These are phyloP conservation scores for Heliconius ismenius DNA, from an alignment of 2,888 invertebrate species.

Conservation along the genomic window DNA sequence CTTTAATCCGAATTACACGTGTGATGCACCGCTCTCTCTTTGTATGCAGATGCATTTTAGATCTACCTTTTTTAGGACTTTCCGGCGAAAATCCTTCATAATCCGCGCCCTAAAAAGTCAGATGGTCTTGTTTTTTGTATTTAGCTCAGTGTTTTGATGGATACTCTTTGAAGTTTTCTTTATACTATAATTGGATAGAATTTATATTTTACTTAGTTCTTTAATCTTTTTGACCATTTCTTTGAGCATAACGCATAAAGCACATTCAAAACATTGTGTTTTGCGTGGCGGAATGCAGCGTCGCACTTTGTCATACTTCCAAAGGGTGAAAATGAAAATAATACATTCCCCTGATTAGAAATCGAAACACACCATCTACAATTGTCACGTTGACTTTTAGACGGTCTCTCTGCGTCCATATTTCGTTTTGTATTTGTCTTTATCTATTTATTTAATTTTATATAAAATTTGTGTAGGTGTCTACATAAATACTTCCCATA, in stretches of 20 bases:
- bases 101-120: slow-evolving; percentile 5
- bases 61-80: not conserved
- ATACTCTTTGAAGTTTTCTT: not conserved
- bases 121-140: not conserved
- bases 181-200: not conserved
- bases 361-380: too few relatives aligned
- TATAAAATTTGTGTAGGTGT: too few relatives aligned
- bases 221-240: too few relatives aligned
- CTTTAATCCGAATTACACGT: slow-evolving; percentile 13
- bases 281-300: not conserved
- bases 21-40: slow-evolving; percentile 2
- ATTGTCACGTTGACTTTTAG: too few relatives aligned
- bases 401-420: too few relatives aligned
- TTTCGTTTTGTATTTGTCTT: too few relatives aligned
- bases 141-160: not conserved
- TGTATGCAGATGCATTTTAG: not conserved
- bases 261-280: not conserved
- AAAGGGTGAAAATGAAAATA: not conserved
- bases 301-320: not conserved
- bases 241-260: too few relatives aligned
- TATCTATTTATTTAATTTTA: too few relatives aligned
- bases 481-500: too few relatives aligned
- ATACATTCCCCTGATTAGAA: not conserved
- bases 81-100: not conserved
- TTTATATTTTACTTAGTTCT: not conserved